Evolutionary conservation across 1,140 invertebrate species (phyloP), one percentile per base, ranked within the genome.

Genomic region (Acromyrmex heyeri): DNA sequence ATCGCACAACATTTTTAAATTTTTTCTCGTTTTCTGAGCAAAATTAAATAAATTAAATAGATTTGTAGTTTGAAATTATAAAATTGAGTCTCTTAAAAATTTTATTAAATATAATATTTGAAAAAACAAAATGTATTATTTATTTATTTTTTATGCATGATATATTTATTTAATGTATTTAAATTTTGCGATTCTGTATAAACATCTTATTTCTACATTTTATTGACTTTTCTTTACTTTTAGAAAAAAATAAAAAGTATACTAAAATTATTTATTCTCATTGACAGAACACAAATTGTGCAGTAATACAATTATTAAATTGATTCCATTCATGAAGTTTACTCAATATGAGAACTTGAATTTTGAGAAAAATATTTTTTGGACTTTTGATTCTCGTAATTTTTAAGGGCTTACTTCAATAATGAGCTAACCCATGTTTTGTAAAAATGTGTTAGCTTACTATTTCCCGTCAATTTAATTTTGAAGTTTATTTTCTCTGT

Each of bases 201-300:
- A 72, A 30, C n/a, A 10, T 27, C 18, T 53, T 53, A 53, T 27
- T 27, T 72, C 4, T 34, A 6, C 30, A 34, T 34, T 34, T 48
- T 16, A 38, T 3, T n/a, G 55, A 53, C 12, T 70, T 53, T 27
- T 7, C 30, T 38, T 38, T 38, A 38, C 6, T 38, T 38, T 38
- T 38, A 38, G 34, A 38, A 38, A 38, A 8, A 38, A 7, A 38
- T 38, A 38, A 34, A 57, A 73, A 38, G 30, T 55, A 55, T 55
- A 65, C 8, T 67, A 57, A 73, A 73, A 73, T 73, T 34, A 34
- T 57, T 57, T 34, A 34, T 57, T 73, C 21, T 73, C 18, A 57
- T 72, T 72, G 5, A 30, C 30, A 72, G 3, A 18, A 2, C 10
- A 55, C 27, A 72, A 55, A 34, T 57, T 73, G 10, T 57, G 50